Base-by-base conservation (phyloP, 2,888 invertebrate species). In the Dilophus febrilis region DNA sequence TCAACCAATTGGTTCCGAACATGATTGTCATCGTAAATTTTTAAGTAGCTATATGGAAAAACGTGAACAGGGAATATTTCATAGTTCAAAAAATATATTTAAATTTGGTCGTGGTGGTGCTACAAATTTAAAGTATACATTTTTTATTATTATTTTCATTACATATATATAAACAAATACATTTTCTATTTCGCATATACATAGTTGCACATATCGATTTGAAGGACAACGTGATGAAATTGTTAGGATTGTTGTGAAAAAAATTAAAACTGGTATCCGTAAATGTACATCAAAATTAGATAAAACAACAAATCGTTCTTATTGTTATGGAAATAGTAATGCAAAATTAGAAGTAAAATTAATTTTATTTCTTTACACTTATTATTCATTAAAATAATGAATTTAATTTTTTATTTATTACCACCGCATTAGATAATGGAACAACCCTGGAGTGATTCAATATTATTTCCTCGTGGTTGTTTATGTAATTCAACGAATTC, bases 71-170 rank as follows among this genome's bases (percentile, higher is more conserved):
- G 72, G 77, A 37, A 78, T 74, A 41, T 85, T 87, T 56, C 76
- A 77, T 28, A 80, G 83, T 11, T 83, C 85, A 0, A 68, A 79
- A 49, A 82, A 88, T 53, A 80, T 87, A 29, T 88, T 88, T 53
- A 67, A 87, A 11, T 88, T 82, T 51, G 88, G 88, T 0, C 68
- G 88, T 44, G 87, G 88, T 18, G 88, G 88, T 26, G 72, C 81
- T 8, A 70, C 72, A 44, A 83, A 87, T 60, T 71, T 88, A 16
- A 85, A 82, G 77, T 80, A 59, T 22, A 6, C 22, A 22, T 22
- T 22, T 22, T 22, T 4, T 22, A 8, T 14, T 13, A 16, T 28
- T 17, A 8, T 28, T 37, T 37, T n/a, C 12, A 28, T 13, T 28
- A 14, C 11, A 17, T 18, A 3, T 26, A 36, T 36, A 26, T 27